Evolutionary conservation across 2,113 vertebrate species (phyloP).

Genomic region (Megaptera novaeangliae): DNA sequence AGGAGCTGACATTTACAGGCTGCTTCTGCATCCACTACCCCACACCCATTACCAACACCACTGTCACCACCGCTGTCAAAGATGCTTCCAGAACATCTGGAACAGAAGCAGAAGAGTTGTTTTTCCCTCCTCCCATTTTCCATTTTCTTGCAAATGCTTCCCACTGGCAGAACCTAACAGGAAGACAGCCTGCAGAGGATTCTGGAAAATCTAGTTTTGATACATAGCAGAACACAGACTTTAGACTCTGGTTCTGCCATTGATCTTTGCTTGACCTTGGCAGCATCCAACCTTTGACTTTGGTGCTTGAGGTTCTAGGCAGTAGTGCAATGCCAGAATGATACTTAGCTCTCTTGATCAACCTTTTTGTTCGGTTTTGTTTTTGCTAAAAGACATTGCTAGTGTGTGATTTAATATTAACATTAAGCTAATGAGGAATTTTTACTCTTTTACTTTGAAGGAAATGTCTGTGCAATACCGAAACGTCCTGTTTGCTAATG

Average conservation of each 20-base stretch:
- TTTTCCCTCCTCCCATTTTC: background rate
- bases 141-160: background rate
- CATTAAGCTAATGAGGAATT: conserved; percentile 18
- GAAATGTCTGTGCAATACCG: conserved; percentile 58
- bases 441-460: conserved; percentile 60
- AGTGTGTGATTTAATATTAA: background rate
- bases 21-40: background rate
- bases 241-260: background rate
- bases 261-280: background rate
- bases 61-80: background rate
- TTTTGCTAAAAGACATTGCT: background rate
- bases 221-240: background rate
- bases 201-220: background rate
- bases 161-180: background rate
- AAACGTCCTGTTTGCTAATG: conserved; percentile 45
- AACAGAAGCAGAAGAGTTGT: background rate
- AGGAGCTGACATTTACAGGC: background rate
- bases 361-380: background rate
- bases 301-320: background rate
- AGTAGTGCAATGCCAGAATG: background rate
- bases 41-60: background rate
- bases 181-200: background rate
- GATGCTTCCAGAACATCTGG: background rate
- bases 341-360: background rate
- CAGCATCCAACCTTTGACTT: background rate